Evolutionary conservation across 2,797 vertebrate species (phyloP).

Genomic region (Capromys pilorides): DNA sequence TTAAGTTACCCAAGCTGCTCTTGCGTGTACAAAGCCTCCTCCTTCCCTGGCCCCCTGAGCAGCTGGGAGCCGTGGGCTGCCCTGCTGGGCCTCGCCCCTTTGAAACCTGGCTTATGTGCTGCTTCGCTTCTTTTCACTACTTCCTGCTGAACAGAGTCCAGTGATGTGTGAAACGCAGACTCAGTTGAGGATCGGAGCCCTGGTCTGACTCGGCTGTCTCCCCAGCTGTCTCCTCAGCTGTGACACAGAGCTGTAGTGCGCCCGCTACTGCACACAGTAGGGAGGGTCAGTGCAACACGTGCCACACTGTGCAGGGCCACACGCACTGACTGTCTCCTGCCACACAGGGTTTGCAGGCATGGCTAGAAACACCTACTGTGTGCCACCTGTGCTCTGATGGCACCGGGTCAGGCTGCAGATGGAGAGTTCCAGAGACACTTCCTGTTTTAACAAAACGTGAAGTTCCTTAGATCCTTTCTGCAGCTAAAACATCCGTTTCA

Average conservation of each 20-base stretch:
- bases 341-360: background rate
- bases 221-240: background rate
- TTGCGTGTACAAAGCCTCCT: background rate
- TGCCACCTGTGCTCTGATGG: background rate
- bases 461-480: conserved; percentile 2
- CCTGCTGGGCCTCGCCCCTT: background rate
- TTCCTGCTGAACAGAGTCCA: background rate
- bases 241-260: background rate
- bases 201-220: background rate
- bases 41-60: background rate
- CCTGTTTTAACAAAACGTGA: background rate
- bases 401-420: background rate
- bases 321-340: background rate
- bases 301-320: background rate
- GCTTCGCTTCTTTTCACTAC: background rate
- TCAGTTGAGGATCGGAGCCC: background rate
- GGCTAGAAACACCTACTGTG: background rate
- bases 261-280: background rate
- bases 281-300: background rate
- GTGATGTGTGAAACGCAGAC: background rate
- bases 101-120: background rate
- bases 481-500: background rate
- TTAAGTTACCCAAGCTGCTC: background rate
- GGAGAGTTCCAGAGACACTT: background rate
- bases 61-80: background rate